Percentiles rank a stretch among this genome's conserved stretches.
These are phyloP conservation scores for Bombylius major DNA, from an alignment of 2,888 invertebrate genomes.

Conservation along the genomic window DNA sequence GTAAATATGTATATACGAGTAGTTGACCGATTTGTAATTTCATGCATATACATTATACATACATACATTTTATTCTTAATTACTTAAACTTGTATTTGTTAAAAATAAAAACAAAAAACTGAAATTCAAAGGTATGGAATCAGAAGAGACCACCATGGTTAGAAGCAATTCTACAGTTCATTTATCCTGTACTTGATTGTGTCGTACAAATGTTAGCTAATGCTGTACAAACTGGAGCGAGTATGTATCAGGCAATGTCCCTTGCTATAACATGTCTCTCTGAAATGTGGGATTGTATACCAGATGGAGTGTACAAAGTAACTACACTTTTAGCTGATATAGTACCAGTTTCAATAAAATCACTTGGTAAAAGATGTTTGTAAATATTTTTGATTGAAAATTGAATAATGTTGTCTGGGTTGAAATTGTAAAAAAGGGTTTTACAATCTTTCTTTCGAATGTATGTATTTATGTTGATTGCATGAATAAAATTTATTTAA, in stretches of 20 bases:
- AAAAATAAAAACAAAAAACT: no score
- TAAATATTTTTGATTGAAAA: no score
- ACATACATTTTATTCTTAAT: no score
- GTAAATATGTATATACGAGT: no score
- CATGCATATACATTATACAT: no score
- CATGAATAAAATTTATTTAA: neutral
- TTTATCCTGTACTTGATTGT: slow-evolving; percentile 48
- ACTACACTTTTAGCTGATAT: slow-evolving; percentile 51
- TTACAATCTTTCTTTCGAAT: no score
- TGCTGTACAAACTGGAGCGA: slow-evolving; percentile 61
- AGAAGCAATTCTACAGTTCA: slow-evolving; percentile 54
- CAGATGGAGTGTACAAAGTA: slow-evolving; percentile 45
- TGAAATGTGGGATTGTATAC: slow-evolving; percentile 55
- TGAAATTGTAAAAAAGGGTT: no score
- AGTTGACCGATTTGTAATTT: no score
- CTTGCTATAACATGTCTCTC: slow-evolving; percentile 56
- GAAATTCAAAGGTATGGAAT: slow-evolving; percentile 55
- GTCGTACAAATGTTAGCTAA: slow-evolving; percentile 54
- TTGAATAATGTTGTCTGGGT: no score
- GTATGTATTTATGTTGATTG: neutral
- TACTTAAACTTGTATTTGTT: no score
- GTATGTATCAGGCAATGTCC: slow-evolving; percentile 70
- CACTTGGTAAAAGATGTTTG: slow-evolving; percentile 38
- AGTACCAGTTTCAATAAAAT: slow-evolving; percentile 55
- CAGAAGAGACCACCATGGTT: slow-evolving; percentile 67